Percentiles rank a stretch among this genome's conserved stretches.
These are phyloP conservation scores for Thaumatotibia leucotreta DNA, from an alignment of 1,140 invertebrate species.

Conservation along the genomic window DNA sequence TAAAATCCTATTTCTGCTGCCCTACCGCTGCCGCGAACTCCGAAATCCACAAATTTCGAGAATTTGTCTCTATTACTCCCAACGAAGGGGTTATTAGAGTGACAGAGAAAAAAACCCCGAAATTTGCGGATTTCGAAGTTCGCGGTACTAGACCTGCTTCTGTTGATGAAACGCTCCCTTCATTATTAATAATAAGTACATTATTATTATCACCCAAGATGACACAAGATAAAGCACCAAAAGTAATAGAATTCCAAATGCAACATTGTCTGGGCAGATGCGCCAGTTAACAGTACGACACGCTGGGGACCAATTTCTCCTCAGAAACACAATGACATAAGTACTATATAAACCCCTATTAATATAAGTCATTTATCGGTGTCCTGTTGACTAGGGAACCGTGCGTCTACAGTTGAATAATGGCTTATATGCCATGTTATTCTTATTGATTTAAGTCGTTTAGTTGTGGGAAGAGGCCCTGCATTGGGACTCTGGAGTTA, in stretches of 20 bases:
- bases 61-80: too few relatives aligned
- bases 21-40: too few relatives aligned
- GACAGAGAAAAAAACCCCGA: too few relatives aligned
- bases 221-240: background rate
- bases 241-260: background rate
- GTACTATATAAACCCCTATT: too few relatives aligned
- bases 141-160: too few relatives aligned
- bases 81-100: too few relatives aligned
- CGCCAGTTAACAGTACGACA: background rate
- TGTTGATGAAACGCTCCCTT: constrained; percentile 22
- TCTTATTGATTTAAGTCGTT: background rate
- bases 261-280: background rate
- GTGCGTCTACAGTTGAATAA: too few relatives aligned
- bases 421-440: background rate
- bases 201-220: background rate
- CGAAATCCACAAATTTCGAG: too few relatives aligned
- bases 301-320: background rate
- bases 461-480: background rate
- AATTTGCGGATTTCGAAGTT: too few relatives aligned
- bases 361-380: background rate
- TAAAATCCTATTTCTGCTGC: too few relatives aligned
- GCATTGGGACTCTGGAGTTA: background rate
- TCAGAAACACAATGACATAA: background rate
- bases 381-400: background rate
- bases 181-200: constrained; percentile 64